A percentile compares a stretch with the other conserved stretches of the same genome.
These are phyloP conservation scores for Agriopis aurantiaria DNA, from an alignment of 2,888 invertebrate genomes.

Conservation along the genomic window DNA sequence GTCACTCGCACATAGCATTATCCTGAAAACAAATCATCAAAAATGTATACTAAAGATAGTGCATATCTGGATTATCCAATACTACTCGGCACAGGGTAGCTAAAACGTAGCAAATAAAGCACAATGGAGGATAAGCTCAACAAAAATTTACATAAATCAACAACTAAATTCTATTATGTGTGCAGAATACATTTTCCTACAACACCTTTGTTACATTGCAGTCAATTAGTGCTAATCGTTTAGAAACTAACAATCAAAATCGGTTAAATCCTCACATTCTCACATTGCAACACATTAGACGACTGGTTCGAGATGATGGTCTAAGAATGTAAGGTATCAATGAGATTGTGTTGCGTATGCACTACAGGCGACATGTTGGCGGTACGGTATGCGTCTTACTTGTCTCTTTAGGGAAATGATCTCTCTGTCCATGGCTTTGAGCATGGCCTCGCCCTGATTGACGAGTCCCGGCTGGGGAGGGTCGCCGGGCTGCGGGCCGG, in stretches of 20 bases:
- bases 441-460: conserved; percentile 93
- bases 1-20: background rate
- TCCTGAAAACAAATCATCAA: conserved; percentile 2
- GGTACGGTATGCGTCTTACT: conserved; percentile 89
- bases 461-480: conserved; percentile 78
- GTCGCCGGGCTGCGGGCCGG: conserved; percentile 89
- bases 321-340: conserved; percentile 54
- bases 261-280: conserved; percentile 69
- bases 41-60: conserved; percentile 51
- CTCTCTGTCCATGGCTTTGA: conserved; percentile 97
- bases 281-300: conserved; percentile 68
- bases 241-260: conserved; percentile 43
- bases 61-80: conserved; percentile 85
- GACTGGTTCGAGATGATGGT: conserved; percentile 41
- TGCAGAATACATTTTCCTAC: conserved; percentile 80
- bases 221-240: conserved; percentile 57
- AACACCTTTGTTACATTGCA: conserved; percentile 58
- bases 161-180: conserved; percentile 67
- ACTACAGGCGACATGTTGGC: conserved; percentile 70
- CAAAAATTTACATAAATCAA: conserved; percentile 51
- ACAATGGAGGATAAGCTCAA: conserved; percentile 53
- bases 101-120: conserved; percentile 60
- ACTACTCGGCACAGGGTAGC: conserved; percentile 57
- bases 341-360: conserved; percentile 73
- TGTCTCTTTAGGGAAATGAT: conserved; percentile 97